phyloP scores from a whole-genome alignment of 2,888 invertebrate genomes.

The Dynastes grantii region DNA sequence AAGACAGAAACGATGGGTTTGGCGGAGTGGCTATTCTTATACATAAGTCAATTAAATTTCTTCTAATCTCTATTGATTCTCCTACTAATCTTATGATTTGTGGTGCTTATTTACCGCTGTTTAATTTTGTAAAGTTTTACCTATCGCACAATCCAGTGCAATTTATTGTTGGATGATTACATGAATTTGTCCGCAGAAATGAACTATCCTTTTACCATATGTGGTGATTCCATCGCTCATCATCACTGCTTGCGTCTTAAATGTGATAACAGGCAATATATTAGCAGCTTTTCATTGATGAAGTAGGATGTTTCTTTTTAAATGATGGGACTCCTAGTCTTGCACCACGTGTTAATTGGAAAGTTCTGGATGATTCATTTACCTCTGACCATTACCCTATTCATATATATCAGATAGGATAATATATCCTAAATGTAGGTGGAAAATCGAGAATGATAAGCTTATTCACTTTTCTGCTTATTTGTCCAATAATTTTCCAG shows the following conservation, averaged over 20 bases:
- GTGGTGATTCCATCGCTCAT: constrained; percentile 22
- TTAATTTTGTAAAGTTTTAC: neutral
- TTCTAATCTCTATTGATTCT: too few species aligned
- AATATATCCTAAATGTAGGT: constrained; percentile 14
- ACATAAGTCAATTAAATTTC: too few species aligned
- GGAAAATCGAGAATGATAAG: constrained; percentile 14
- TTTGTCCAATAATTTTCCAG: constrained; percentile 2
- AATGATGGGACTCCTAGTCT: neutral
- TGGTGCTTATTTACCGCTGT: neutral
- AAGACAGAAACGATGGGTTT: too few species aligned
- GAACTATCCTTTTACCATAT: constrained; percentile 1
- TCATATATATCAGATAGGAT: neutral
- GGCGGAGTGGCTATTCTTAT: too few species aligned
- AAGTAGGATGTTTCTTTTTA: neutral
- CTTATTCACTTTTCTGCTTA: neutral
- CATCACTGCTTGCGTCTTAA: constrained; percentile 11
- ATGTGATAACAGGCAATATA: constrained; percentile 22
- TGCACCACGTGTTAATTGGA: neutral
- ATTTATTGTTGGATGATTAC: neutral
- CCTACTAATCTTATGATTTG: too few species aligned
- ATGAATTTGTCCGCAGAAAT: neutral
- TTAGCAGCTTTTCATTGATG: neutral
- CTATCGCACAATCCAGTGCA: neutral
- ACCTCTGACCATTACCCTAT: constrained; percentile 14
- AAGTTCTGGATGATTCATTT: neutral